phyloP scores from a whole-genome alignment of 2,888 invertebrate species.

The Acronicta leporina region DNA sequence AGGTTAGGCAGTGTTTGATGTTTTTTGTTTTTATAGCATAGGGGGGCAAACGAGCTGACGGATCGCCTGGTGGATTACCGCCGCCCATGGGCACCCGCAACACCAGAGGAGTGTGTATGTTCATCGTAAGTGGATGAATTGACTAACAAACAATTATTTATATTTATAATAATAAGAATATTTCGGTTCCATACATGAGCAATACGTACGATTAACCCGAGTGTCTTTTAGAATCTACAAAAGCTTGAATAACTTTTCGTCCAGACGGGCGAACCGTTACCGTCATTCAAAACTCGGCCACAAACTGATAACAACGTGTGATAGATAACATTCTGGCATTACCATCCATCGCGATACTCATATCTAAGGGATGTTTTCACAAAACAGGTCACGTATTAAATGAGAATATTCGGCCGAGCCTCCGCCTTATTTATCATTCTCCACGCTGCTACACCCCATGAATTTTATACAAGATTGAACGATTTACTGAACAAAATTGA shows the following conservation, averaged over 20 bases:
- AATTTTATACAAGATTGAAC: conserved; percentile 89
- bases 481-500: conserved; percentile 88
- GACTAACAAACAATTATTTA: too few relatives aligned
- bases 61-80: too few relatives aligned
- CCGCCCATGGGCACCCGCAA: too few relatives aligned
- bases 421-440: conserved; percentile 88
- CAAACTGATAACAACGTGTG: conserved; percentile 76
- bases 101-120: too few relatives aligned
- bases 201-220: too few relatives aligned
- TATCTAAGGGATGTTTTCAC: conserved; percentile 82
- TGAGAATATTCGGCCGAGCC: conserved; percentile 88
- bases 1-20: too few relatives aligned
- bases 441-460: conserved; percentile 87
- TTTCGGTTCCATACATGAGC: too few relatives aligned
- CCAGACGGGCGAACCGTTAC: conserved; percentile 1
- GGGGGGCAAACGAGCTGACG: too few relatives aligned
- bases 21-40: too few relatives aligned
- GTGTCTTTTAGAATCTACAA: not conserved
- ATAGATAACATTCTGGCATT: conserved; percentile 79
- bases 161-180: too few relatives aligned
- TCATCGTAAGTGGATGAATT: too few relatives aligned
- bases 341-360: conserved; percentile 81
- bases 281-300: conserved; percentile 49
- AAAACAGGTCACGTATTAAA: conserved; percentile 89
- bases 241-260: conserved; percentile 1